These are phyloP conservation scores for Dicyrtoma fusca DNA, from an alignment of 2,888 invertebrate genomes.

Conservation along the genomic window DNA sequence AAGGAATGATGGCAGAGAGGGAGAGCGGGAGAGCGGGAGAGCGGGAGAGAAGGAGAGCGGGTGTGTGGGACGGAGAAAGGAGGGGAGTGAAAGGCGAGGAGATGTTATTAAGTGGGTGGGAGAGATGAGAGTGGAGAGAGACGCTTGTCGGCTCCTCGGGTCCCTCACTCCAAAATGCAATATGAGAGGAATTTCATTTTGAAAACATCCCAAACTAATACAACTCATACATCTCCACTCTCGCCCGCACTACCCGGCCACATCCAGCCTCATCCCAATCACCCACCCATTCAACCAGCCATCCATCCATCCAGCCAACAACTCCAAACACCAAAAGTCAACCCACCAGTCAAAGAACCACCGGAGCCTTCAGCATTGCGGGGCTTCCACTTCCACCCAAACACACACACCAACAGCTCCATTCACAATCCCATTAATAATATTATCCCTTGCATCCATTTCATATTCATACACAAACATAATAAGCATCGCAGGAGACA, in stretches of 20 bases:
- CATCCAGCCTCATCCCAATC: neutral
- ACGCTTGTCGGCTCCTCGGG: too few relatives aligned
- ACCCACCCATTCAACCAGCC: neutral
- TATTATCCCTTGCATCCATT: too few relatives aligned
- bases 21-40: slow-evolving; percentile 20
- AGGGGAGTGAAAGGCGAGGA: slow-evolving; percentile 11
- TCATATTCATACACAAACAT: too few relatives aligned
- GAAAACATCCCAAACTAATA: slow-evolving; percentile 54
- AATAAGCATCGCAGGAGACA: too few relatives aligned
- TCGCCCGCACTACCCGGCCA: slow-evolving; percentile 40
- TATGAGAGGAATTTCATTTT: slow-evolving; percentile 58
- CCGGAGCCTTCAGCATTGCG: neutral
- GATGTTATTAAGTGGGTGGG: slow-evolving; percentile 22
- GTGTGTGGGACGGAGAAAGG: slow-evolving; percentile 18
- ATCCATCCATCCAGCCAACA: neutral
- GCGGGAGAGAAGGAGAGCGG: slow-evolving; percentile 17
- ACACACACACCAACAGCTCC: too few relatives aligned
- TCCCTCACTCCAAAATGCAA: slow-evolving; percentile 58
- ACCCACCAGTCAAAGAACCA: neutral
- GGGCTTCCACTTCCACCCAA: too few relatives aligned
- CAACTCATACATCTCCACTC: slow-evolving; percentile 56
- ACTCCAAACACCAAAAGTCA: neutral
- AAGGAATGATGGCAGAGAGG: neutral
- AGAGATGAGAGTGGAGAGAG: slow-evolving; percentile 27
- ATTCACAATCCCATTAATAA: too few relatives aligned